phyloP scores from a whole-genome alignment of 1,140 invertebrate species.

The Arion vulgaris region DNA sequence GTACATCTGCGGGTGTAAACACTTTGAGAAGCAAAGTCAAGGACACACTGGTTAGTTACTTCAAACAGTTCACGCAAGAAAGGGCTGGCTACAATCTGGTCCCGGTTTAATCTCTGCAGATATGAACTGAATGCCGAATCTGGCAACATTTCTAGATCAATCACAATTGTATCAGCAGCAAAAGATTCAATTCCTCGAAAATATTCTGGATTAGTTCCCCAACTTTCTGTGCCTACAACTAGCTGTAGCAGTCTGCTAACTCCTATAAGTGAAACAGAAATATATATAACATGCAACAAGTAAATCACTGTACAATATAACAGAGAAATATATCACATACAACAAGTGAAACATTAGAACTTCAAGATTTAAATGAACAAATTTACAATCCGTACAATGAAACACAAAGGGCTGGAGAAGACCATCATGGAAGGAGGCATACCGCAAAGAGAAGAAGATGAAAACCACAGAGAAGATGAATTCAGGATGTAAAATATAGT shows the following conservation, averaged over 20 bases:
- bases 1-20: slow-evolving; percentile 50
- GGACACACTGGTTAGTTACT: slow-evolving; percentile 56
- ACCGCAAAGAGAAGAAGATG: no score
- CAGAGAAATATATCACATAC: no score
- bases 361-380: no score
- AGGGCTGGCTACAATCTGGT: slow-evolving; percentile 34
- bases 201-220: slow-evolving; percentile 42
- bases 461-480: no score
- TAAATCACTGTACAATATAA: no score
- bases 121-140: slow-evolving; percentile 46
- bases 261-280: slow-evolving; percentile 4
- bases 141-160: slow-evolving; percentile 40
- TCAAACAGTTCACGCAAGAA: slow-evolving; percentile 64
- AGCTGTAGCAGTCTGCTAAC: slow-evolving; percentile 50
- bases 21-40: slow-evolving; percentile 49
- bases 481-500: no score
- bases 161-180: slow-evolving; percentile 51
- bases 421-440: no score
- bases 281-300: no score
- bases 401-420: no score
- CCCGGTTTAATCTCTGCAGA: slow-evolving; percentile 39
- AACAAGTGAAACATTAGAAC: no score
- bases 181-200: slow-evolving; percentile 44
- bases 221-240: slow-evolving; percentile 54
- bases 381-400: no score